phyloP scores from a whole-genome alignment of 2,888 invertebrate genomes.

The Cremastobaeus sp. region DNA sequence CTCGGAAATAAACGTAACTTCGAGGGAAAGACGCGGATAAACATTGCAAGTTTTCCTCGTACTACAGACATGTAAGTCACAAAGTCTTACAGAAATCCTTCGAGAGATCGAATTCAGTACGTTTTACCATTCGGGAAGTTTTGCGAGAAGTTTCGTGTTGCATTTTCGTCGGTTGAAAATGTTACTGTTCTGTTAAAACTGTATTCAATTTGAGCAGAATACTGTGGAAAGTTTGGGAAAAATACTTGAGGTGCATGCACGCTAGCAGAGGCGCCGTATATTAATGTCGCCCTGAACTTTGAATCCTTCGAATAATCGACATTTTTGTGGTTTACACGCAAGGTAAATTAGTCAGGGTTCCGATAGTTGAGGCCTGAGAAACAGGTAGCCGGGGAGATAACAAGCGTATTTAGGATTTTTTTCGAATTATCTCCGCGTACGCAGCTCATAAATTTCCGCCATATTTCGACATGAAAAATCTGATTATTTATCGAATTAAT shows the following conservation, averaged over 20 bases:
- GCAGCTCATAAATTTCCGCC: constrained; percentile 14
- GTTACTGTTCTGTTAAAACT: constrained; percentile 16
- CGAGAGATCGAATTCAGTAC: constrained; percentile 35
- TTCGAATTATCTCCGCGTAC: constrained; percentile 6
- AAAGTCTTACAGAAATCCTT: constrained; percentile 37
- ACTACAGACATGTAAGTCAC: constrained; percentile 34
- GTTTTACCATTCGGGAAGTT: constrained; percentile 43
- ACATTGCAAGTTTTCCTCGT: constrained; percentile 14
- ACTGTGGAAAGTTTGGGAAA: constrained; percentile 18
- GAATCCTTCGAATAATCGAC: constrained; percentile 25
- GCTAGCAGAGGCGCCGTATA: constrained; percentile 4
- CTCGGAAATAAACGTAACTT: no score
- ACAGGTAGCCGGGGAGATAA: constrained; percentile 41
- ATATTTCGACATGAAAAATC: constrained; percentile 21
- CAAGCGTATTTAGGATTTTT: constrained; percentile 36
- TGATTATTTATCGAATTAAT: constrained; percentile 25
- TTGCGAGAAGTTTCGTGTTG: constrained; percentile 32
- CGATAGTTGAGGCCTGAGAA: constrained; percentile 15
- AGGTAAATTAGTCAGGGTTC: constrained; percentile 30
- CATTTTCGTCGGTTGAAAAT: constrained; percentile 20
- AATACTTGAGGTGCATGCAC: constrained; percentile 1
- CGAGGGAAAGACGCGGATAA: constrained; percentile 25
- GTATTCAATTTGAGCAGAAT: constrained; percentile 40
- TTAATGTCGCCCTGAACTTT: constrained; percentile 11
- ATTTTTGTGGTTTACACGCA: constrained; percentile 22